Conservation (phyloP, 2,888 invertebrate genomes). For the Pachydiplax longipennis region DNA sequence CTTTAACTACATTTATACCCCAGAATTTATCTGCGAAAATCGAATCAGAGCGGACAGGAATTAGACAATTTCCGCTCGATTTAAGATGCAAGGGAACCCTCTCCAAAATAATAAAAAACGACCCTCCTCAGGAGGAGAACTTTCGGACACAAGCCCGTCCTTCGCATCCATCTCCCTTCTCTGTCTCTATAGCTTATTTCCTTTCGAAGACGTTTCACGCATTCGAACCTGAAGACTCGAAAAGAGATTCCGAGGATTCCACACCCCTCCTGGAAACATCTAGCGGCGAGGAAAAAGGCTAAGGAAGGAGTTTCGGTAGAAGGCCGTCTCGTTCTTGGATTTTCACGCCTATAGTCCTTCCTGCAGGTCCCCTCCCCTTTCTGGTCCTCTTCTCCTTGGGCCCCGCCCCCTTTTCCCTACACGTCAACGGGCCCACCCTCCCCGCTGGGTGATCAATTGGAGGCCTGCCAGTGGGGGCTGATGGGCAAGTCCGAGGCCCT, state of each 20-base stretch:
- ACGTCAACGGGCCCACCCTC: neutral
- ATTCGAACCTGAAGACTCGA: neutral
- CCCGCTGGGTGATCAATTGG: conserved; percentile 40
- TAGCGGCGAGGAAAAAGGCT: neutral
- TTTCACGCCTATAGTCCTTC: neutral
- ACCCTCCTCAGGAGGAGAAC: neutral
- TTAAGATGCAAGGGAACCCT: neutral
- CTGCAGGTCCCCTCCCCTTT: neutral
- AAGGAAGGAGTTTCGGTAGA: neutral
- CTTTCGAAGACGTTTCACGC: neutral
- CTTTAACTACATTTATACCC: no score
- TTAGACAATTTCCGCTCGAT: neutral
- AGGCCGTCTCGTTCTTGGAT: neutral
- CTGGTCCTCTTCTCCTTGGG: neutral
- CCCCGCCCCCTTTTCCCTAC: neutral
- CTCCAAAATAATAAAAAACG: neutral
- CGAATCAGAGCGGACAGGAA: no score
- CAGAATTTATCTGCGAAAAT: no score
- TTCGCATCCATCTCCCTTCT: neutral
- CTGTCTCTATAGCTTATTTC: neutral
- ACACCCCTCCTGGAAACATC: neutral
- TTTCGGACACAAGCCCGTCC: neutral
- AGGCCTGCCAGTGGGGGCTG: neutral
- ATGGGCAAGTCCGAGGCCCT: neutral
- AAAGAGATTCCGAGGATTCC: neutral